These are phyloP conservation scores for Bombus haemorrhoidalis DNA, from an alignment of 1,140 invertebrate species.

Conservation along the genomic window DNA sequence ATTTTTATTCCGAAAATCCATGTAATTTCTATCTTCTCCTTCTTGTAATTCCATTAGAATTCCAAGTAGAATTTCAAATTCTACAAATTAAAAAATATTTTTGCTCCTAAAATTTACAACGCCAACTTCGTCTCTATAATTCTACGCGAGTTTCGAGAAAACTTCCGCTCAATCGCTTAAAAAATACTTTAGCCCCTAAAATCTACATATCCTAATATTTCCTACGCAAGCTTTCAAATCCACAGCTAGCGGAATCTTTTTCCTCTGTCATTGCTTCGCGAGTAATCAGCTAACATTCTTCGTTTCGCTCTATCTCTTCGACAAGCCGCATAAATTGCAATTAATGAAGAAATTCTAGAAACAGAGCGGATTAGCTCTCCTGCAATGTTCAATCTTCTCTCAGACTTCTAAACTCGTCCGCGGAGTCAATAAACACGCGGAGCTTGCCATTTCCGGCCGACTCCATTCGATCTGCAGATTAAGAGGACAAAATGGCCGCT, in stretches of 20 bases:
- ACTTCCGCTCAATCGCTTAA: no score
- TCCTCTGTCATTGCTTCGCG: no score
- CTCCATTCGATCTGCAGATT: constrained; percentile 24
- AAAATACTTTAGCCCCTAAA: no score
- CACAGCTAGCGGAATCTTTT: neutral
- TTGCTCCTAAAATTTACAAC: neutral
- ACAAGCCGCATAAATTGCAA: neutral
- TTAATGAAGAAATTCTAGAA: neutral
- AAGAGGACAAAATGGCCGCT: neutral
- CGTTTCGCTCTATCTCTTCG: no score
- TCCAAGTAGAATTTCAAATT: neutral
- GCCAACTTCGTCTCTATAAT: no score
- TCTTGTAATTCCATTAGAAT: neutral
- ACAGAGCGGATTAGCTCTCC: neutral
- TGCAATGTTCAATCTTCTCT: no score
- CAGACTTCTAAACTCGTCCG: constrained; percentile 5
- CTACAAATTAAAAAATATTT: neutral
- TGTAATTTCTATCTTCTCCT: neutral
- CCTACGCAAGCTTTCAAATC: neutral
- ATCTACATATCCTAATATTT: no score
- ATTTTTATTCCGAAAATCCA: neutral
- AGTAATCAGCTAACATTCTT: neutral
- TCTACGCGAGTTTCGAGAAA: no score
- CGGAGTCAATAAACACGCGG: constrained; percentile 39
- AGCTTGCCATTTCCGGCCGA: neutral